Evolutionary conservation across 2,888 invertebrate genomes (phyloP), one percentile per base, ranked within the genome.

Genomic region (Eupithecia tripunctaria): DNA sequence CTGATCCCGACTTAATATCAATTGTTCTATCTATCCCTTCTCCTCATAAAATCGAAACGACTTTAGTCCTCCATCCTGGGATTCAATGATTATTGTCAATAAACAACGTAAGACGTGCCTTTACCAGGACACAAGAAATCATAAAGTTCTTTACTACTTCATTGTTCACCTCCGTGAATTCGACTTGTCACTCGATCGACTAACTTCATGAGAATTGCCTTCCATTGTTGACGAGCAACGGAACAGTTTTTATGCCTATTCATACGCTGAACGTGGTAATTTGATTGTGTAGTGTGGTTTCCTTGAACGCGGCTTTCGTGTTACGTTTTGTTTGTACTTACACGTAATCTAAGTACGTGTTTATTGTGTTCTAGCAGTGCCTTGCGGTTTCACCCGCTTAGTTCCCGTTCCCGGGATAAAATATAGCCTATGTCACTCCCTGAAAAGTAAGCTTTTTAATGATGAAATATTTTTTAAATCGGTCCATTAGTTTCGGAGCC

Each of bases 61-160:
- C 10, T n/a, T 8, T 21, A 51, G 21, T n/a, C 59, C 29, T 27
- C 15, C 60, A 29, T 29, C 29, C 60, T 60, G 27, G 2, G 25
- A 29, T 29, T 59, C 32, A n/a, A 65, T 29, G 10, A 60, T 64
- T 64, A 69, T 66, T 38, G 67, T 68, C 68, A 62, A 70, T 71
- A 64, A 68, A 67, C 62, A 32, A 59, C 71, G 56, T 67, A 25
- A 56, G 25, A 56, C 12, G 5, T 59, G 62, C 47, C 71, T 18
- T 27, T 67, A 66, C 72, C 75, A 72, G 72, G 73, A 73, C 74
- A 71, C 75, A 80, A 81, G 80, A 80, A 79, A 79, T 78, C 78
- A 80, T 82, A 81, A 83, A 82, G 80, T 78, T 78, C 74, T 84
- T 86, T 81, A 83, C 79, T 71, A 78, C 80, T 78, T 76, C 83